These are phyloP conservation scores for Chromis chromis DNA, from an alignment of 2,797 vertebrate species.

Conservation along the genomic window DNA sequence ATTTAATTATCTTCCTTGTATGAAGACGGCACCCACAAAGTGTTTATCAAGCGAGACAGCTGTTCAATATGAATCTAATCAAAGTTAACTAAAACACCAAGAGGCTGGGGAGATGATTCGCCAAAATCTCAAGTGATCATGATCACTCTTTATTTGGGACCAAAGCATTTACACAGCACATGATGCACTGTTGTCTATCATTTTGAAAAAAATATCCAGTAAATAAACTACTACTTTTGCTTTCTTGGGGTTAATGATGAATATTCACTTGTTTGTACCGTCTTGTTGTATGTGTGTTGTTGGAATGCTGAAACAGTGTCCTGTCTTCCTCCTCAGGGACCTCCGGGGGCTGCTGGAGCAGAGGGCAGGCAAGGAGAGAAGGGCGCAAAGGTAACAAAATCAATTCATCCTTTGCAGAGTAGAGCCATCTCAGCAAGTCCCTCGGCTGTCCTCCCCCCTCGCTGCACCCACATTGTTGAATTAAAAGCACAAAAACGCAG, in stretches of 20 bases:
- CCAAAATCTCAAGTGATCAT: background rate
- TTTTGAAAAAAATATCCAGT: no score
- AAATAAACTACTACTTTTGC: background rate
- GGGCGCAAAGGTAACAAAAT: conserved; percentile 93
- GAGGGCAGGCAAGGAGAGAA: conserved; percentile 99
- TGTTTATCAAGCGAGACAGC: conserved; percentile 35
- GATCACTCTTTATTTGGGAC: background rate
- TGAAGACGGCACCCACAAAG: background rate
- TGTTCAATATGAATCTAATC: conserved; percentile 32
- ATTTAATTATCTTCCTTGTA: conserved; percentile 19
- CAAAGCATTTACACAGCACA: background rate
- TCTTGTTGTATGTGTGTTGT: conserved; percentile 16
- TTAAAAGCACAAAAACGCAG: conserved; percentile 50
- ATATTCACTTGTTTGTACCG: background rate
- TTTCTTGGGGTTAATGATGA: background rate
- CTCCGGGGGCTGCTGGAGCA: conserved; percentile 90
- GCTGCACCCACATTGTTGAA: conserved; percentile 32
- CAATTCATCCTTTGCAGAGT: conserved; percentile 51
- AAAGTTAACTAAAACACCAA: conserved; percentile 6
- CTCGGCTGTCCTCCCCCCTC: background rate
- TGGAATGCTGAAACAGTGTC: conserved; percentile 62
- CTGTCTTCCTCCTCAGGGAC: conserved; percentile 86
- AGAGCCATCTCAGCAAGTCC: conserved; percentile 52
- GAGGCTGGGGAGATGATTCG: background rate
- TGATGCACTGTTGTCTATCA: accelerated